phyloP scores from a whole-genome alignment of 2,888 invertebrate genomes.

The Pherbina coryleti region DNA sequence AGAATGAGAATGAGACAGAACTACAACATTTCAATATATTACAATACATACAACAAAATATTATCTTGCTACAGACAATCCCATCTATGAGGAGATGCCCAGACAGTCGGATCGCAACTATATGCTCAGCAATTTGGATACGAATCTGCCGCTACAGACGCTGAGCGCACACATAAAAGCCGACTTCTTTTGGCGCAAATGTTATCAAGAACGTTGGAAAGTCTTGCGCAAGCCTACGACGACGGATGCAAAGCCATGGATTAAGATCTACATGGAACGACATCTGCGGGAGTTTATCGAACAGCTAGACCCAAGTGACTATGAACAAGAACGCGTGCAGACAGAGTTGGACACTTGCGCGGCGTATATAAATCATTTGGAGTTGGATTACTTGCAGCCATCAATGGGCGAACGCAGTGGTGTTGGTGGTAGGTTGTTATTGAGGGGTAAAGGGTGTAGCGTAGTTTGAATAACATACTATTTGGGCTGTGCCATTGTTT shows the following conservation, averaged over 20 bases:
- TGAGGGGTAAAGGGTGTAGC: neutral
- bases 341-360: slow-evolving; percentile 65
- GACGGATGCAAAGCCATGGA: slow-evolving; percentile 58
- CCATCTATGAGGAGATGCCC: slow-evolving; percentile 60
- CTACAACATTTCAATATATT: neutral
- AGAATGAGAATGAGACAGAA: neutral
- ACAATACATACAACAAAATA: neutral
- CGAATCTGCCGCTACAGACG: slow-evolving; percentile 63
- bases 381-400: slow-evolving; percentile 66
- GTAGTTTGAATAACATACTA: neutral
- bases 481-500: slow-evolving; percentile 25
- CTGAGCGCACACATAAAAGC: slow-evolving; percentile 64
- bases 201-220: slow-evolving; percentile 66
- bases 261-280: slow-evolving; percentile 69
- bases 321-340: slow-evolving; percentile 64
- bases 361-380: slow-evolving; percentile 65
- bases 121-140: slow-evolving; percentile 64
- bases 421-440: slow-evolving; percentile 51
- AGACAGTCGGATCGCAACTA: slow-evolving; percentile 66
- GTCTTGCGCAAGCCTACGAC: slow-evolving; percentile 6
- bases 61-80: slow-evolving; percentile 57
- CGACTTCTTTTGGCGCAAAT: slow-evolving; percentile 67
- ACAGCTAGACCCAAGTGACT: slow-evolving; percentile 64
- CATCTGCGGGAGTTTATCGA: slow-evolving; percentile 69
- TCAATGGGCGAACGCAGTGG: slow-evolving; percentile 56